A percentile compares a stretch with the other conserved stretches of the same genome.
These are phyloP conservation scores for Euschistus heros DNA, from an alignment of 1,140 invertebrate species.

Conservation along the genomic window DNA sequence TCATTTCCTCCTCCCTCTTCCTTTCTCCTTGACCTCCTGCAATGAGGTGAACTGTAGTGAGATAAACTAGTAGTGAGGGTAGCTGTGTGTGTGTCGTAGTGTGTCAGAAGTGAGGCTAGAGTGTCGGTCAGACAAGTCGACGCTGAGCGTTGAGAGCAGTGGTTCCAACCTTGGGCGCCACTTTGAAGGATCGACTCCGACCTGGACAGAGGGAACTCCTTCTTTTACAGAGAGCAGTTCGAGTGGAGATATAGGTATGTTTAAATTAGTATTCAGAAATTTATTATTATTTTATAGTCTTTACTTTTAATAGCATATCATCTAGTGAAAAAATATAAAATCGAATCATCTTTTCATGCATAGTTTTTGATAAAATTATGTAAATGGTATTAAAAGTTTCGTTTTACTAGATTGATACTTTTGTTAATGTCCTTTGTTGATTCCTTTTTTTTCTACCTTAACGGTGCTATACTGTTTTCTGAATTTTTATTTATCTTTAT, in stretches of 20 bases:
- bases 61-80: constrained; percentile 8
- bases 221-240: constrained; percentile 93
- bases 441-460: no score
- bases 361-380: no score
- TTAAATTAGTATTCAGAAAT: not conserved
- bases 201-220: constrained; percentile 95
- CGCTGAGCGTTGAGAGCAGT: constrained; percentile 53
- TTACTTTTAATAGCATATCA: no score
- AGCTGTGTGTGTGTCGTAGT: constrained; percentile 33
- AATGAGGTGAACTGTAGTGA: not conserved
- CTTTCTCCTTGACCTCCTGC: not conserved
- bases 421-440: no score
- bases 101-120: constrained; percentile 46
- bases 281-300: no score
- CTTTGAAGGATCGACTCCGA: constrained; percentile 85
- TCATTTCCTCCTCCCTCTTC: not conserved
- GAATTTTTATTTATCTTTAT: no score
- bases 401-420: no score
- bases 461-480: no score
- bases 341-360: no score
- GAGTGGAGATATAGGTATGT: constrained; percentile 77
- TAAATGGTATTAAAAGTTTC: no score
- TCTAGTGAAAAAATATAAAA: no score
- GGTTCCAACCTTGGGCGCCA: constrained; percentile 37
- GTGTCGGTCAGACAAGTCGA: constrained; percentile 52